These are phyloP conservation scores for Drosophila kanekoi DNA, from an alignment of 2,888 invertebrate genomes.

Conservation along the genomic window DNA sequence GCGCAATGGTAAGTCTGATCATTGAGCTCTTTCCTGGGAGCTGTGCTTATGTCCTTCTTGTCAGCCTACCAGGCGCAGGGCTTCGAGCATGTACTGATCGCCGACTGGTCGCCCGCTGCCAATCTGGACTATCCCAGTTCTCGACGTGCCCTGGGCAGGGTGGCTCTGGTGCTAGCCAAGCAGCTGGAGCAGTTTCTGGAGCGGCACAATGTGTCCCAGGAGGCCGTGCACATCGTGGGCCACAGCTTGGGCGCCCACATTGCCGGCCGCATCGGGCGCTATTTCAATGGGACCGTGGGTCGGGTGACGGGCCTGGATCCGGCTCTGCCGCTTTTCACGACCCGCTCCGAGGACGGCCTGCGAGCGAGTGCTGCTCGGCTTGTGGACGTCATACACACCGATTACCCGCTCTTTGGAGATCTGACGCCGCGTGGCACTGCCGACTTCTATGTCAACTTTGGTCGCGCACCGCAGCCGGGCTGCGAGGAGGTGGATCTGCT, in stretches of 20 bases:
- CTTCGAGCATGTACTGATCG: constrained; percentile 77
- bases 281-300: constrained; percentile 82
- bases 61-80: constrained; percentile 81
- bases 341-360: constrained; percentile 76
- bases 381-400: constrained; percentile 84
- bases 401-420: constrained; percentile 82
- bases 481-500: constrained; percentile 81
- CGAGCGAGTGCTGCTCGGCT: constrained; percentile 75
- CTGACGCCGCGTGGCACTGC: constrained; percentile 79
- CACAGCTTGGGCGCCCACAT: constrained; percentile 84
- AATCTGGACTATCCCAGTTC: constrained; percentile 78
- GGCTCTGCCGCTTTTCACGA: constrained; percentile 83
- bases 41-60: background rate
- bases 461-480: constrained; percentile 82
- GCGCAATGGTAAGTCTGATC: constrained; percentile 66
- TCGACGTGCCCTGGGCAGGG: constrained; percentile 67
- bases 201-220: constrained; percentile 46
- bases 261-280: constrained; percentile 80
- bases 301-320: constrained; percentile 84
- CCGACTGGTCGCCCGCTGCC: constrained; percentile 83
- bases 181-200: constrained; percentile 73
- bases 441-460: constrained; percentile 84
- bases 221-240: constrained; percentile 81
- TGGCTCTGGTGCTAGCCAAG: constrained; percentile 69
- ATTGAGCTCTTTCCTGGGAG: background rate